phyloP scores from a whole-genome alignment of 2,113 vertebrate genomes.

The Rhinolophus sinicus region DNA sequence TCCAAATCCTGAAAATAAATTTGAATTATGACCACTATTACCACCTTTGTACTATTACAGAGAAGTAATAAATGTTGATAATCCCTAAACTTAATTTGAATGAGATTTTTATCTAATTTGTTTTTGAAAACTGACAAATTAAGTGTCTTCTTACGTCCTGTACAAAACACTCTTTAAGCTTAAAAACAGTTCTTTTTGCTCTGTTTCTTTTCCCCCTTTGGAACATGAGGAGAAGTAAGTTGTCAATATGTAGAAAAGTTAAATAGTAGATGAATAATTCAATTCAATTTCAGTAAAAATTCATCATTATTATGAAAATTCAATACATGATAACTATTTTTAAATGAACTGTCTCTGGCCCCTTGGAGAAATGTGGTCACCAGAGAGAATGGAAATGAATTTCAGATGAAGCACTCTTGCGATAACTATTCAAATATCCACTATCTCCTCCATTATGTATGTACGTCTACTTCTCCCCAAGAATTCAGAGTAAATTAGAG shows the following conservation, averaged over 20 bases:
- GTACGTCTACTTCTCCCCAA: slow-evolving; percentile 18
- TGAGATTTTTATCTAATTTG: slow-evolving; percentile 58
- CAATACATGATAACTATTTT: slow-evolving; percentile 64
- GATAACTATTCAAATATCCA: slow-evolving; percentile 57
- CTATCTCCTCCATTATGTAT: background rate
- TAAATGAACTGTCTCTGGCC: slow-evolving; percentile 66
- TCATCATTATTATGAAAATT: slow-evolving; percentile 69
- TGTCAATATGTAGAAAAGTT: slow-evolving; percentile 55
- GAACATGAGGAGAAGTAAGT: slow-evolving; percentile 36
- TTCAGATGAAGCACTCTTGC: slow-evolving; percentile 52
- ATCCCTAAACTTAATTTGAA: slow-evolving; percentile 54
- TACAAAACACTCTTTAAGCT: background rate
- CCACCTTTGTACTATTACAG: slow-evolving; percentile 19
- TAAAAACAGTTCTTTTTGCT: background rate
- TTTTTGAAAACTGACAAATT: slow-evolving; percentile 21
- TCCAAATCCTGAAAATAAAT: slow-evolving; percentile 67
- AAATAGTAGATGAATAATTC: slow-evolving; percentile 68
- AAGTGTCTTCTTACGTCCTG: background rate
- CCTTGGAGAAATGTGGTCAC: slow-evolving; percentile 61
- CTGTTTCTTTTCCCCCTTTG: background rate
- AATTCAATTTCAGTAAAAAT: slow-evolving; percentile 66
- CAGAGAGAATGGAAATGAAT: slow-evolving; percentile 66
- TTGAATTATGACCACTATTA: slow-evolving; percentile 66
- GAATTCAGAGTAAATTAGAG: slow-evolving; percentile 27
- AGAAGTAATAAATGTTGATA: slow-evolving; percentile 66